Percentiles rank a stretch among this genome's conserved stretches.
Conservation (phyloP, 2,113 vertebrate genomes). For the Misgurnus anguillicaudatus region DNA sequence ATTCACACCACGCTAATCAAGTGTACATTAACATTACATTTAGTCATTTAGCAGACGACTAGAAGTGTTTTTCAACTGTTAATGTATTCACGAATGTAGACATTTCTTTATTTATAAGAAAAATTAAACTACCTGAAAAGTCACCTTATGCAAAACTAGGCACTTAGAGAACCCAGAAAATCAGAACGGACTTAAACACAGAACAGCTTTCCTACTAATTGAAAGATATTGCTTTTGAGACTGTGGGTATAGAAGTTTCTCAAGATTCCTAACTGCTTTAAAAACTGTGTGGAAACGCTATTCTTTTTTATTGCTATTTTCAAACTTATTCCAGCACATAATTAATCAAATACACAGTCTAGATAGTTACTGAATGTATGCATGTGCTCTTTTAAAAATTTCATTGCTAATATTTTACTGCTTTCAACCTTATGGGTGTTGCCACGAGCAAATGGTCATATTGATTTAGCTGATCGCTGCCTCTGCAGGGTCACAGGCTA, state of each 20-base stretch:
- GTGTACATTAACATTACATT: no score
- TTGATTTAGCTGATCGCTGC: constrained; percentile 72
- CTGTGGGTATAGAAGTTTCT: background rate
- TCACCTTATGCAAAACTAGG: constrained; percentile 14
- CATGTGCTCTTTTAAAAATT: background rate
- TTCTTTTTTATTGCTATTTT: no score
- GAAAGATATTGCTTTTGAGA: constrained; percentile 33
- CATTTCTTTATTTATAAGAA: background rate
- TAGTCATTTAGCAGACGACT: background rate
- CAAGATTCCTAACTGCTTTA: background rate
- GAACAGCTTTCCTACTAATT: constrained; percentile 16
- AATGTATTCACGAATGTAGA: background rate
- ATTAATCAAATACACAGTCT: background rate
- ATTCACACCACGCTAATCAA: background rate
- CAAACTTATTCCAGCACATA: background rate
- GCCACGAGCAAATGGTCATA: constrained; percentile 69
- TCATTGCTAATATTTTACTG: constrained; percentile 62
- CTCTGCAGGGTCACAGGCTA: constrained; percentile 67
- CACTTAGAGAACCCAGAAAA: background rate
- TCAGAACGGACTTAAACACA: background rate
- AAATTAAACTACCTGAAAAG: constrained; percentile 5
- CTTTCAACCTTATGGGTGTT: constrained; percentile 73
- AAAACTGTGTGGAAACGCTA: background rate
- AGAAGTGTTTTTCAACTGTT: constrained; percentile 13
- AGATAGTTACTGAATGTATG: background rate